Evolutionary conservation across 2,797 vertebrate species (phyloP), one percentile per base, ranked within the genome.

Genomic region (Oreochromis mossambicus): DNA sequence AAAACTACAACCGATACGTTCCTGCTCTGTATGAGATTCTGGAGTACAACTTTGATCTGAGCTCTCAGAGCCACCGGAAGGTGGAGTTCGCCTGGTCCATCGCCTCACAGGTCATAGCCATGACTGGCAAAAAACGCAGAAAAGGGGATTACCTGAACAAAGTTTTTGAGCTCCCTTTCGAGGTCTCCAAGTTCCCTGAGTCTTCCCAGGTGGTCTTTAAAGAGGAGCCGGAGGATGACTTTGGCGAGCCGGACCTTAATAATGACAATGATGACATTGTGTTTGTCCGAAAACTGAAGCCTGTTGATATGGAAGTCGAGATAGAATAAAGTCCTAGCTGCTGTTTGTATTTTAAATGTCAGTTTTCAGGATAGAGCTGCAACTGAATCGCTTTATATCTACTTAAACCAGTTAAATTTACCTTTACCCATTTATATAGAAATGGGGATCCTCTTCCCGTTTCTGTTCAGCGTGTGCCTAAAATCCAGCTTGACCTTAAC

Each of bases 31-130:
- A 90, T 17, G 66, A 90, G 55, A 92, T 93, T 3, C 82, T 93
- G 75, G 89, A 91, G 17, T 82, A 90, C 84, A 93, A 93, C 85
- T 91, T 93, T 1, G 90, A 92, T 1, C 77, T 93, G 50, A 91
- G 90, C 21, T 80, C 86, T 3, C 89, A 89, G 79, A 76, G 1
- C 12, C 83, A 88, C 19, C 83, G 88, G 2, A 77, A 54, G 78
- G 87, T 85, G 77, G 85, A 92, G 81, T 89, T 92, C 1, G 92
- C 92, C 17, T 91, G 88, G 86, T 73, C 83, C 32, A 38, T 91
- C 1, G 90, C 88, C 1, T 80, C 89, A 1, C 86, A 91, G 79
- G 90, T 90, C 9, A 54, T 91, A 4, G 46, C 88, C 36, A 90
- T 93, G 26, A 81, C 82, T 1, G 82, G 55, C 1, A 92, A 90